Evolutionary conservation across 2,797 vertebrate genomes (phyloP), one percentile per base, ranked within the genome.

Genomic region (Sciaenops ocellatus): DNA sequence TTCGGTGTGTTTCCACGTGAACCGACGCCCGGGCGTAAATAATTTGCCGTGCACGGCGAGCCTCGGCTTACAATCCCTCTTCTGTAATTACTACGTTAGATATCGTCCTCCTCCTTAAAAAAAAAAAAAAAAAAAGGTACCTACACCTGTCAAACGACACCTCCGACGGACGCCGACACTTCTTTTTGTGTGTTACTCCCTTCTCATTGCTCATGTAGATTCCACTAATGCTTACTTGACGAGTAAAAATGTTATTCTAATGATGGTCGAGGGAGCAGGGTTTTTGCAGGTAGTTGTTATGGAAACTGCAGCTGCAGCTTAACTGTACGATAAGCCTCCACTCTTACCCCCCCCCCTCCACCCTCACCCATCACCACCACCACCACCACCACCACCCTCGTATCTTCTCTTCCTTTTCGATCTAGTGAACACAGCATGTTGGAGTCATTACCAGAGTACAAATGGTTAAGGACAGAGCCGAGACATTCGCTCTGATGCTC

Each of bases 221-320:
- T 89, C 83, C 26, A 9, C 87, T 92, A 93, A 93, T 91, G 92
- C 92, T 91, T 87, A 89, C 89, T 92, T 90, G 87, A 90, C 85
- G 85, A 92, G 89, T 93, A 93, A 91, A 94, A 93, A 89, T 90
- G 90, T 92, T 93, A 88, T 93, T 92, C 90, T 93, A 92, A 92
- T 91, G 92, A 93, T 72, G 90, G 90, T 84, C 76, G 90, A 85
- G 89, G 90, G 89, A 92, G 91, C 90, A 28, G 91, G 89, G 59
- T 88, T 92, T 90, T 86, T 87, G 87, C 90, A 93, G 92, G 93
- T 94, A 93, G 94, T 95, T 95, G 94, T 94, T 95, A 95, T 95
- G 94, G 94, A 95, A 95, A 95, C 93, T 91, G 92, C 93, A 92
- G 92, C 90, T 89, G 87, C 90, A 88, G 93, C 91, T 93, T 91